Conservation (phyloP, 2,888 invertebrate genomes). For the Caenorhabditis parvicauda region DNA sequence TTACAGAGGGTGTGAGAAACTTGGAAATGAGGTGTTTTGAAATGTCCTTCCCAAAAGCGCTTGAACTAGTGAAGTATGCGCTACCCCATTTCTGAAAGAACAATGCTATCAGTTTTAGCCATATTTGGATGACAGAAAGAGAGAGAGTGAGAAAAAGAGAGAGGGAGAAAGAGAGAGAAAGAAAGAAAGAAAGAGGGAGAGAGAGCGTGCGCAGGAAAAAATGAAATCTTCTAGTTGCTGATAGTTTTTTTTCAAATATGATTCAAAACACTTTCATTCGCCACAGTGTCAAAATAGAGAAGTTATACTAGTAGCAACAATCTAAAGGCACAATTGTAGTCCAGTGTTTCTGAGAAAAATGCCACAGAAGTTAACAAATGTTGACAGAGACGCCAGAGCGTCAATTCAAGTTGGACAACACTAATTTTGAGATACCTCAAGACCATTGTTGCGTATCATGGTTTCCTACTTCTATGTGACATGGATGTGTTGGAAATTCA, state of each 20-base stretch:
- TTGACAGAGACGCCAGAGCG: too few species aligned
- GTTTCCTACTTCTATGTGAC: too few species aligned
- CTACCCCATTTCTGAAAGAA: slow-evolving; percentile 2
- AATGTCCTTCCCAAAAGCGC: slow-evolving; percentile 13
- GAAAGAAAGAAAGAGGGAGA: background rate
- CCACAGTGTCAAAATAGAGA: slow-evolving; percentile 15
- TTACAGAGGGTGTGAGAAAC: slow-evolving; percentile 2
- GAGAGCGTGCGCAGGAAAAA: background rate
- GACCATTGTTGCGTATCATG: too few species aligned
- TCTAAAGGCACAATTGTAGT: too few species aligned
- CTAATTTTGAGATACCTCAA: too few species aligned
- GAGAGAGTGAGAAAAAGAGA: slow-evolving; percentile 1
- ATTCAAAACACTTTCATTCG: slow-evolving; percentile 7
- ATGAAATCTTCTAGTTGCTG: background rate
- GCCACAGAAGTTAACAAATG: too few species aligned
- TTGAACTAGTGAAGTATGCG: background rate
- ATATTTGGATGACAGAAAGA: slow-evolving; percentile 4
- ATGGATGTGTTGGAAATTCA: too few species aligned
- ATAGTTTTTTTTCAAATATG: background rate
- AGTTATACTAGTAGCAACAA: too few species aligned
- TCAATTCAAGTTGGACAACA: too few species aligned
- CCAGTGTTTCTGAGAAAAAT: too few species aligned
- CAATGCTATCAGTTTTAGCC: slow-evolving; percentile 11
- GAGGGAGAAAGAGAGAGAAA: background rate
- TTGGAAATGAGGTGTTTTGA: slow-evolving; percentile 1